These are phyloP conservation scores for Amphiprion ocellaris DNA, from an alignment of 2,113 vertebrate genomes.

Conservation along the genomic window DNA sequence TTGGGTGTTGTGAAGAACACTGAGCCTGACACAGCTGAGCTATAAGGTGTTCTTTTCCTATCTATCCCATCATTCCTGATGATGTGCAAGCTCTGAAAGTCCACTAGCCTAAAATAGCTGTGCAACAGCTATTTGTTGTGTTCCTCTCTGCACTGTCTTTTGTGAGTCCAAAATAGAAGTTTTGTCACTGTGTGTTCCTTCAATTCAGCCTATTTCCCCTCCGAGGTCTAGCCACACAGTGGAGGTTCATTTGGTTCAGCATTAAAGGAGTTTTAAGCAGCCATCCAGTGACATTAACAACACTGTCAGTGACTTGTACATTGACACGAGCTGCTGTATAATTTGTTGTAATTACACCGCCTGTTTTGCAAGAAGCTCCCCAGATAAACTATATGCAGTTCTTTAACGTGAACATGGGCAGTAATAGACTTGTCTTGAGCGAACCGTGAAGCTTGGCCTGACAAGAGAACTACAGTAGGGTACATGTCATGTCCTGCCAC, in stretches of 20 bases:
- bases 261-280: conserved; percentile 44
- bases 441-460: conserved; percentile 57
- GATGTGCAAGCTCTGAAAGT: conserved; percentile 38
- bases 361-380: conserved; percentile 45
- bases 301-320: conserved; percentile 40
- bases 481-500: conserved; percentile 74
- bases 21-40: conserved; percentile 7
- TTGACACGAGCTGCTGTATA: conserved; percentile 23
- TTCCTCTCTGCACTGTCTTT: conserved; percentile 9
- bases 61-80: conserved; percentile 18
- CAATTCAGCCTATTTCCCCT: conserved; percentile 10
- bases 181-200: conserved; percentile 35
- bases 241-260: conserved; percentile 30
- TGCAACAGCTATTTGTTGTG: neutral
- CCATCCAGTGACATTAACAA: conserved; percentile 48
- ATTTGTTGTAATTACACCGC: conserved; percentile 51
- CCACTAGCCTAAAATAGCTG: conserved; percentile 44
- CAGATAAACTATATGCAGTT: conserved; percentile 23
- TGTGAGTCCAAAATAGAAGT: conserved; percentile 32
- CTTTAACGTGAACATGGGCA: conserved; percentile 51
- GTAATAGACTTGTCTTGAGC: conserved; percentile 73
- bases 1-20: conserved; percentile 41
- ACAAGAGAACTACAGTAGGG: conserved; percentile 71
- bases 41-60: conserved; percentile 30
- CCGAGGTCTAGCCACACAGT: conserved; percentile 18